These are phyloP conservation scores for Barbus barbus DNA, from an alignment of 2,113 vertebrate species.

Conservation along the genomic window DNA sequence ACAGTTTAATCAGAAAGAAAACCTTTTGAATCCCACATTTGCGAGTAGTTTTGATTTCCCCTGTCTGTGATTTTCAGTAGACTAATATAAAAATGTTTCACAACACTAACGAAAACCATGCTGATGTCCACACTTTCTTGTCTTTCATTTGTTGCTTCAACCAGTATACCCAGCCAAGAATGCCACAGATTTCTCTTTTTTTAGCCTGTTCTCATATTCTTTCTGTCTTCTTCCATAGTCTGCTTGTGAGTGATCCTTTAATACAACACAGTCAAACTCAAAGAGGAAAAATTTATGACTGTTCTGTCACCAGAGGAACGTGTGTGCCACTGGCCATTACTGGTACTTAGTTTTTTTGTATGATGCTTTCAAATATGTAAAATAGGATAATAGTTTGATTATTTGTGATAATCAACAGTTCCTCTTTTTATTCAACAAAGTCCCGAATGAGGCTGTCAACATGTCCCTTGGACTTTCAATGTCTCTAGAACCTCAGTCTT, in stretches of 20 bases:
- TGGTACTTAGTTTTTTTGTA: conserved; percentile 20
- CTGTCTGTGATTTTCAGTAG: background rate
- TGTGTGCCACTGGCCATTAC: conserved; percentile 33
- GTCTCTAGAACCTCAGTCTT: conserved; percentile 26
- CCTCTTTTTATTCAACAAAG: conserved; percentile 11
- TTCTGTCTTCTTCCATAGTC: conserved; percentile 54
- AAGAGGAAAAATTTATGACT: conserved; percentile 63
- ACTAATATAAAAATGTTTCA: background rate
- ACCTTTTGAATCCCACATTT: background rate
- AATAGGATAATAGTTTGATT: background rate
- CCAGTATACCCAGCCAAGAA: background rate
- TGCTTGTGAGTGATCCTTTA: conserved; percentile 72
- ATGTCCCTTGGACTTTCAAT: conserved; percentile 71
- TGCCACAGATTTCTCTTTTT: background rate
- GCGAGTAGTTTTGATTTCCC: background rate
- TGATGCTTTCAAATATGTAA: background rate
- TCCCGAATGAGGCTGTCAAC: conserved; percentile 62
- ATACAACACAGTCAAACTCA: conserved; percentile 20
- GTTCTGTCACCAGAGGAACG: background rate
- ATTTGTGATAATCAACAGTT: background rate
- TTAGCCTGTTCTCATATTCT: background rate
- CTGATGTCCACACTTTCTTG: background rate
- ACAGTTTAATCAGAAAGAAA: background rate
- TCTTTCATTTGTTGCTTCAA: no score
- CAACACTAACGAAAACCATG: background rate